Evolutionary conservation across 2,888 invertebrate species (phyloP), one percentile per base, ranked within the genome.

Genomic region (Acrobasis suavella): DNA sequence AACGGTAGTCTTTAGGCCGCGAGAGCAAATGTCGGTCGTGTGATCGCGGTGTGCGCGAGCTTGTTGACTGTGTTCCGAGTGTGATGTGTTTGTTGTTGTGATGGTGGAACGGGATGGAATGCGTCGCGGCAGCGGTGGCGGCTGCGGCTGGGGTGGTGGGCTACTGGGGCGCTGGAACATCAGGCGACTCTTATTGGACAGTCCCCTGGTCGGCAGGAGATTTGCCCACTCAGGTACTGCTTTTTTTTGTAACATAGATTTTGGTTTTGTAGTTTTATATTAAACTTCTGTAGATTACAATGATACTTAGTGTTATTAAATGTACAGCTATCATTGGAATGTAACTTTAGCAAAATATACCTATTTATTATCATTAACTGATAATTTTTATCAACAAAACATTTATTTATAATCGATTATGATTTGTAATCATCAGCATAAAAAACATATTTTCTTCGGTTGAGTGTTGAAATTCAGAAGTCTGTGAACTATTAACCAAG

Each of bases 151-250:
- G 86, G 89, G 91, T 69, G 89, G 91, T 66, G 92, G 91, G 64
- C 80, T 90, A 69, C 81, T 91, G 60, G 89, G 92, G 67, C 89
- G 95, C 73, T 95, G 95, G 93, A 96, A 96, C 17, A 84, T 96
- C 50, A 93, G 96, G 56, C 93, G 95, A 67, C 87, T 96, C 67
- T 92, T 96, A 64, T 95, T 96, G 65, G 95, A 95, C 72, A 95
- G 95, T 81, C 96, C 96, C 3, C 90, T 96, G 17, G 93, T 95
- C 63, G 95, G 95, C 49, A 91, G 95, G 60, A 92, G 95, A 73
- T 93, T 95, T 37, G 91, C 92, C 50, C 90, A 92, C 67, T 86
- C 92, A 88, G 91, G 92, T 90, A 83, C 60, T 12, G 52, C 7
- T 52, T 37, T 15, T 51, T 9, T 56, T 10, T 32, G 32, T 32